Percentiles rank a stretch among this genome's conserved stretches.
Conservation (phyloP, 2,113 vertebrate genomes). For the Motacilla alba region DNA sequence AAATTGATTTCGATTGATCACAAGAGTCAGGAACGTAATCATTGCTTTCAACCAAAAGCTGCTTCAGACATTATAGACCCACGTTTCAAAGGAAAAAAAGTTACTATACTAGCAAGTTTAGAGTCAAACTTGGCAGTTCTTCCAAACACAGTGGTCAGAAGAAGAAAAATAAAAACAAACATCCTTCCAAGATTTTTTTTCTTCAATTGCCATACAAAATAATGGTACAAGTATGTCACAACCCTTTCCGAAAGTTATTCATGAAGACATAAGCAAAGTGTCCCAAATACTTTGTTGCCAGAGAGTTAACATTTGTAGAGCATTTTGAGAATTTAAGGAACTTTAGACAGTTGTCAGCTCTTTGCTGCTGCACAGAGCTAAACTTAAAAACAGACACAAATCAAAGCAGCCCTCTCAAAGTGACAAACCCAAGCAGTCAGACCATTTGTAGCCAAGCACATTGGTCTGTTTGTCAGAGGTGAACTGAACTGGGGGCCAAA, state of each 20-base stretch:
- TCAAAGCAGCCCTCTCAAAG: neutral
- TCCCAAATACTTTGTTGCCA: neutral
- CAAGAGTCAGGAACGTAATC: conserved; percentile 65
- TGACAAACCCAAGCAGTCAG: fast-evolving
- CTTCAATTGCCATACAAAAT: conserved; percentile 65
- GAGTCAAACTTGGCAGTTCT: conserved; percentile 76
- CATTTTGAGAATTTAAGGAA: conserved; percentile 13
- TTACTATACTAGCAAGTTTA: conserved; percentile 74
- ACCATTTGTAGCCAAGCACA: neutral
- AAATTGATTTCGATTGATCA: conserved; percentile 73
- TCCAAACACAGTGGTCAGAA: conserved; percentile 75
- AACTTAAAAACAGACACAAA: neutral
- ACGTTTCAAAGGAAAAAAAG: conserved; percentile 73
- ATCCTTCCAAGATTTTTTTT: conserved; percentile 67
- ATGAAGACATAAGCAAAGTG: conserved; percentile 18
- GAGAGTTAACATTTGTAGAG: neutral
- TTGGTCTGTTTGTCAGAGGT: neutral
- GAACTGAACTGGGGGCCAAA: neutral
- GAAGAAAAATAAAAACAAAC: conserved; percentile 73
- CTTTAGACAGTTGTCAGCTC: neutral
- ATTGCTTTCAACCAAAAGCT: conserved; percentile 64
- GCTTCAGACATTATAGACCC: conserved; percentile 53
- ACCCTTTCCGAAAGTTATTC: conserved; percentile 51
- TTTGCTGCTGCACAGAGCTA: neutral
- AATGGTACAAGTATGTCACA: conserved; percentile 66